Evolutionary conservation across 2,113 vertebrate species (phyloP).

Genomic region (Callionymus lyra): DNA sequence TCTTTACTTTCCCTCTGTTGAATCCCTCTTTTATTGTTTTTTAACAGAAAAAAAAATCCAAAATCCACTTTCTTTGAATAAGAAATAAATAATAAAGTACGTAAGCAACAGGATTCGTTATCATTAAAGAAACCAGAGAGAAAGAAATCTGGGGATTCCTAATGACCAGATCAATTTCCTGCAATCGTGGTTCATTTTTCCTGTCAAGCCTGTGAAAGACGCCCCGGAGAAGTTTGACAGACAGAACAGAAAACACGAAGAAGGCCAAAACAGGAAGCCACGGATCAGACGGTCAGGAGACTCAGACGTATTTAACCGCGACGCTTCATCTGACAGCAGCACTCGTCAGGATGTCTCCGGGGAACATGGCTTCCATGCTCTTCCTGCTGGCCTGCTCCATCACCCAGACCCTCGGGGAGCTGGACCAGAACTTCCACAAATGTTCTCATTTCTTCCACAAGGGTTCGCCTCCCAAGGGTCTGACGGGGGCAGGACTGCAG

Average conservation of each 20-base stretch:
- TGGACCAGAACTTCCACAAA: constrained; percentile 30
- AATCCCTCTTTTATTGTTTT: no score
- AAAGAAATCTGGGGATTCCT: constrained; percentile 4
- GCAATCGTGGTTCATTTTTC: no score
- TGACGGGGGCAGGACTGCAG: constrained; percentile 9
- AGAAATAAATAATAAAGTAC: no score
- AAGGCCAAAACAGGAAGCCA: neutral
- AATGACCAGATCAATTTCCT: neutral
- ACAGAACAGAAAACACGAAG: neutral
- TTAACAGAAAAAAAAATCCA: no score
- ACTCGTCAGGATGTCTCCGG: constrained; percentile 7
- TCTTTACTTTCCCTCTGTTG: no score
- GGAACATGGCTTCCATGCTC: constrained; percentile 6
- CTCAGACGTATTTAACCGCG: neutral
- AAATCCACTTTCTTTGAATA: no score
- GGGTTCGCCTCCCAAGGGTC: constrained; percentile 24
- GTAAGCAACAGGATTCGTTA: no score
- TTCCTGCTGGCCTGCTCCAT: constrained; percentile 28
- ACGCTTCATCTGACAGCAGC: constrained; percentile 4
- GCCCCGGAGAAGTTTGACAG: constrained; percentile 27
- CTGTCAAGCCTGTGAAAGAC: neutral
- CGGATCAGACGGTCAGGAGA: no score
- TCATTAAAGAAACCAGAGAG: no score
- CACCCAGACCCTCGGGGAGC: constrained; percentile 21
- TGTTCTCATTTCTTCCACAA: constrained; percentile 51